Percentiles rank a stretch among this genome's conserved stretches.
Conservation (phyloP, 2,797 vertebrate genomes). For the Sitta carolinensis region DNA sequence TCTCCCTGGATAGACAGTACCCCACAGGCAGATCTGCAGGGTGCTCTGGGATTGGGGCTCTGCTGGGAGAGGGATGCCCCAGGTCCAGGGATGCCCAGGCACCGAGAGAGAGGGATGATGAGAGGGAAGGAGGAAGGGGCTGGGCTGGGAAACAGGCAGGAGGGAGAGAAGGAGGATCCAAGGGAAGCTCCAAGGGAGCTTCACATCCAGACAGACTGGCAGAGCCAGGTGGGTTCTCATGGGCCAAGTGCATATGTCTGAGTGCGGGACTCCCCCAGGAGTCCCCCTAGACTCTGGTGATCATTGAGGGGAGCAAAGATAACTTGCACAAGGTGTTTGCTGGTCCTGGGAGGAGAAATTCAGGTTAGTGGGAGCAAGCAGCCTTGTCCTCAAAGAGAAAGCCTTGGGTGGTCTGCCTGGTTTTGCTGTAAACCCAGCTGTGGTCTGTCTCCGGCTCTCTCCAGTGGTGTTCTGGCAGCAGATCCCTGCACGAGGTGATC, state of each 20-base stretch:
- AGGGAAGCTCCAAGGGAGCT: neutral
- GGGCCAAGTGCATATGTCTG: rapidly evolving
- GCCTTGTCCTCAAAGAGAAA: neutral
- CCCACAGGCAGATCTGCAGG: neutral
- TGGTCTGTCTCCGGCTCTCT: neutral
- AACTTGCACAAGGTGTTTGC: neutral
- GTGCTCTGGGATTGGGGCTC: neutral
- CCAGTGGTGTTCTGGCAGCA: neutral
- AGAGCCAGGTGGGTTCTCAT: rapidly evolving
- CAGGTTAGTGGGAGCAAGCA: neutral
- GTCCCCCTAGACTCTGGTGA: rapidly evolving
- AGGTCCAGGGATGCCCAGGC: neutral
- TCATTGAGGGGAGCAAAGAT: neutral
- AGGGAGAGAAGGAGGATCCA: neutral
- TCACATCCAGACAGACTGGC: neutral
- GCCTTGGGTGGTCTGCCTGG: neutral
- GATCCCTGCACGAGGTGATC: rapidly evolving
- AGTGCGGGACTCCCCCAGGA: neutral
- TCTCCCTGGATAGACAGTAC: conserved; percentile 7
- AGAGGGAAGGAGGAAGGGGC: neutral
- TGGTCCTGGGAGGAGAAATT: neutral
- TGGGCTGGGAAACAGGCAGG: neutral
- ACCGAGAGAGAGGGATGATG: neutral
- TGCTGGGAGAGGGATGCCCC: neutral
- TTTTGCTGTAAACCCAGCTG: neutral